phyloP scores from a whole-genome alignment of 2,888 invertebrate species.

The Laothoe populi region DNA sequence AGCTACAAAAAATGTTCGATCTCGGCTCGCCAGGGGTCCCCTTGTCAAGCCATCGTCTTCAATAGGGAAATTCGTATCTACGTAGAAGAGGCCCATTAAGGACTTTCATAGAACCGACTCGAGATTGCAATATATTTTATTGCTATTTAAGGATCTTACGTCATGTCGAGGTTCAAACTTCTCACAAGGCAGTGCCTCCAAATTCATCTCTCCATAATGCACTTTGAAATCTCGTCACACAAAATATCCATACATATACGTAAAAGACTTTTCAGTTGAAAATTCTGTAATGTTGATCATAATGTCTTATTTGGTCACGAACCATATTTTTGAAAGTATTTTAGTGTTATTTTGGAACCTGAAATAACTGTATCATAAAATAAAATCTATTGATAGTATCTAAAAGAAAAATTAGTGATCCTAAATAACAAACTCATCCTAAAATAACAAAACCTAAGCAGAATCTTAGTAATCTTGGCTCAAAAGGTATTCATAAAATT shows the following conservation, averaged over 20 bases:
- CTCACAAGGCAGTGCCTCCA: slow-evolving; percentile 26
- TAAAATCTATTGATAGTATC: background rate
- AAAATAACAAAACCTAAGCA: slow-evolving; percentile 29
- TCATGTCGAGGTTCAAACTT: slow-evolving; percentile 34
- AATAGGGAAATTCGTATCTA: slow-evolving; percentile 54
- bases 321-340: background rate
- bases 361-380: too few species aligned
- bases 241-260: too few species aligned
- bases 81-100: slow-evolving; percentile 54
- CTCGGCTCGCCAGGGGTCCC: slow-evolving; percentile 45
- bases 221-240: too few species aligned
- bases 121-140: slow-evolving; percentile 52
- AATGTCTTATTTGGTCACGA: background rate
- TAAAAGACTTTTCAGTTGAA: too few species aligned
- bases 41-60: slow-evolving; percentile 46
- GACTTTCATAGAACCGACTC: slow-evolving; percentile 37
- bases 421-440: slow-evolving; percentile 16
- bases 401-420: background rate
- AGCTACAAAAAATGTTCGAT: slow-evolving; percentile 57
- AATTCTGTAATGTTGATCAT: too few species aligned
- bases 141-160: slow-evolving; percentile 41
- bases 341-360: too few species aligned
- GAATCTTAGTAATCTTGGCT: slow-evolving; percentile 3
- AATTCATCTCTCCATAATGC: slow-evolving; percentile 24
- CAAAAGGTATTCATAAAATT: slow-evolving; percentile 29